Evolutionary conservation across 2,888 invertebrate genomes (phyloP), one percentile per base, ranked within the genome.

Genomic region (Pristionchus japonicus): DNA sequence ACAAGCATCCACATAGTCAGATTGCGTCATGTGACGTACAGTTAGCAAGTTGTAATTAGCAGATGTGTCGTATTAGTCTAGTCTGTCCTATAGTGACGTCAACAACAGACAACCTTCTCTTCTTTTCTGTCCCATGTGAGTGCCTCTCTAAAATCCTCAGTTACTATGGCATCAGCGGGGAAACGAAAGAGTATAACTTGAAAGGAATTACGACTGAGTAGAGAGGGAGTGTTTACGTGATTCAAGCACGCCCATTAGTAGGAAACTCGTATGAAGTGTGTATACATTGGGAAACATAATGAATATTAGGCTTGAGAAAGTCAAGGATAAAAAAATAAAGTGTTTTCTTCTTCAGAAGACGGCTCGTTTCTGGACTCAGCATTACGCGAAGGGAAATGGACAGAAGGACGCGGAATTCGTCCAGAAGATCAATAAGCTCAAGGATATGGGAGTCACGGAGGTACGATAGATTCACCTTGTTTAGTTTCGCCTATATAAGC

Each of bases 311-410:
- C 17, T 37, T 34, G 4, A 17, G 3, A 20, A 70, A 20, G 7
- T 70, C 34, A 37, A 23, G 6, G 20, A 40, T 70, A 6, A 6
- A 20, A 37, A 70, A 34, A 43, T 43, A 6, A 43, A 43, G 6
- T 6, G 20, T 13, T 2, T 23, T 23, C 7, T 34, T 20, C 86
- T 90, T 70, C 88, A 91, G 92, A 95, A 96, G 94, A 99, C 99
- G 40, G 99, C 99, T 47, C 96, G 96, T 94, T 98, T 98, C 96
- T 99, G 99, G 99, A 97, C 98, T 89, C 97, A 97, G 95, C 96
- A 96, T 27, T 99, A 98, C 95, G 99, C 98, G 31, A 97, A 94
- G 96, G 97, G 97, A 89, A 97, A 97, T 83, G 96, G 96, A 92
- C 96, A 95, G 93, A 96, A 96, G 95, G 95, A 92, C 37, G 67